Evolutionary conservation across 1,140 invertebrate genomes (phyloP).

Genomic region (Bombus impatiens): DNA sequence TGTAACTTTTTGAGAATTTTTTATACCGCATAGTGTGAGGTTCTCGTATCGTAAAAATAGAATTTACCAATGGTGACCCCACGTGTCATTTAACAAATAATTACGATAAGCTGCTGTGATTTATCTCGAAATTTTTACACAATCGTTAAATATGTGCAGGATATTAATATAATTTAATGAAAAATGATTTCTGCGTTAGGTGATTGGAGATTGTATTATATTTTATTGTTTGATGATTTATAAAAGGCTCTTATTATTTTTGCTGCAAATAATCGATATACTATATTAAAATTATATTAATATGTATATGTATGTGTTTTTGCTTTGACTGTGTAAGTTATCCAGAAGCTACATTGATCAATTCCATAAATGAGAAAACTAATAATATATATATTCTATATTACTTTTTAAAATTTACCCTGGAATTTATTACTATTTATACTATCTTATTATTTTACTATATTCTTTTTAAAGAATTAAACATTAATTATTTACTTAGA

Average conservation of each 20-base stretch:
- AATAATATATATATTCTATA: not conserved
- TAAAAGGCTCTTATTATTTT: slow-evolving; percentile 12
- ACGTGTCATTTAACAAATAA: slow-evolving; percentile 31
- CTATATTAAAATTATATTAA: not conserved
- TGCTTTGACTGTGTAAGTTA: not conserved
- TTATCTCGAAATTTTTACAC: not conserved
- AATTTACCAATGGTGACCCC: slow-evolving; percentile 25
- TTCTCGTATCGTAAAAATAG: slow-evolving; percentile 35
- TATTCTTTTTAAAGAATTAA: not conserved
- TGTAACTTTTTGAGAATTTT: slow-evolving; percentile 25
- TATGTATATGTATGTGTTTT: not conserved
- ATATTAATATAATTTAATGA: not conserved
- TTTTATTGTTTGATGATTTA: not conserved
- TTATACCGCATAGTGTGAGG: slow-evolving; percentile 12
- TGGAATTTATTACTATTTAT: not conserved
- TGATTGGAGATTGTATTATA: not conserved
- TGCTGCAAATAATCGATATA: slow-evolving; percentile 38
- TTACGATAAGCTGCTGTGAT: not conserved
- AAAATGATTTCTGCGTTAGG: not conserved
- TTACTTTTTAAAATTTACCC: not conserved
- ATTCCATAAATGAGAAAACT: not conserved
- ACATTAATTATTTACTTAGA: not conserved
- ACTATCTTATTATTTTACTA: not conserved
- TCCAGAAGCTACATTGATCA: not conserved
- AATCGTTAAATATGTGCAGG: not conserved